Base-by-base conservation (phyloP, 92 coral and sea anemone species). In the Umimayanthus kanabou region DNA sequence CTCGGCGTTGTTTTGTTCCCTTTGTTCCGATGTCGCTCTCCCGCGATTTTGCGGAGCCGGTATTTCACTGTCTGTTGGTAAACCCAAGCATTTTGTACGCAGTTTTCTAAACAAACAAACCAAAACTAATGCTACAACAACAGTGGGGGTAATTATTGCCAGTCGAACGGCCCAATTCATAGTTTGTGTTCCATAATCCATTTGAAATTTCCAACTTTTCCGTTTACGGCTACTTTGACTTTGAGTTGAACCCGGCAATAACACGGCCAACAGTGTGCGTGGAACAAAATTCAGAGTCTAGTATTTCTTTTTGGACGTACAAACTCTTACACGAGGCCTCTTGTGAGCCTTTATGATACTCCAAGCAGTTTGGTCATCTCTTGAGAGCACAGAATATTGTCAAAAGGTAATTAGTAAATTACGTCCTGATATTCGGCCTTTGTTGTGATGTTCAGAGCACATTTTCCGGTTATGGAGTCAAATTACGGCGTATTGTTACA, bases 61-160 rank as follows among this genome's bases (percentile, higher is more conserved):
- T 26, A 50, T 73, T 45, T 71, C 87, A 15, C 43, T 70, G 9
- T 70, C 87, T 45, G 57, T 23, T 18, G 43, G 42, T 11, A 83
- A 9, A 25, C 69, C 78, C 61, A 83, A 45, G 45, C 87, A 83
- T 53, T 33, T 83, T 11, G 26, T 45, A 7, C 87, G 87, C 20
- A 83, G 22, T 47, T 71, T 83, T 70, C 87, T 83, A 28, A 83
- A 26, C 78, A 83, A 83, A 14, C 79, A 83, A 70, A 83, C 78
- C 15, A 83, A 58, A 30, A 83, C 15, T 16, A 70, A 42, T 4
- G 87, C 50, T 47, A 83, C 66, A 47, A 71, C 30, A 70, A 83
- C 77, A 8, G 77, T 69, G 6, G 87, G 87, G 4, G 42, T 61
- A 7, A 83, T 83, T 15, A 83, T 47, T n/a, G 87, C 87, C 18